Conservation (phyloP, 2,888 invertebrate species). For the Lasioglossum pauxillum region DNA sequence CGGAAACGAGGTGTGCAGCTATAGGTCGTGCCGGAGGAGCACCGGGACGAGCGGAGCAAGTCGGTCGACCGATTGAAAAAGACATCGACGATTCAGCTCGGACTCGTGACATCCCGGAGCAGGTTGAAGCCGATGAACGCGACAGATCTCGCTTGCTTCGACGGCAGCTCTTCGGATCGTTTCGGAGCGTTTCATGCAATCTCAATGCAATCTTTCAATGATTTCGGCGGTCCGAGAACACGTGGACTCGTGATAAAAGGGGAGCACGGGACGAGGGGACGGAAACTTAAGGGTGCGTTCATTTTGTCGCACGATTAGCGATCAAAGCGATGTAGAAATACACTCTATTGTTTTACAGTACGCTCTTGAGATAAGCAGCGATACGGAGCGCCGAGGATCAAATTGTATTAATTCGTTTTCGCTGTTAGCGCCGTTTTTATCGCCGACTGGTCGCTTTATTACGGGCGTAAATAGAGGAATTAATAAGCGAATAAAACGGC, state of each 20-base stretch:
- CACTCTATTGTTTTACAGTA: background rate
- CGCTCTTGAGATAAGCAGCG: background rate
- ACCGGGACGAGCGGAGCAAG: conserved; percentile 19
- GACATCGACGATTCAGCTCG: conserved; percentile 49
- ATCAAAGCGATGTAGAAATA: background rate
- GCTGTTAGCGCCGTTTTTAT: background rate
- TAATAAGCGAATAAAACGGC: background rate
- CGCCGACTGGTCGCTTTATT: background rate
- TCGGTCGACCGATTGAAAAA: conserved; percentile 59
- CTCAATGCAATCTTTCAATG: conserved; percentile 35
- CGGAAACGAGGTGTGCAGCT: background rate
- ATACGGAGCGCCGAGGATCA: background rate
- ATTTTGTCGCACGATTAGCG: background rate
- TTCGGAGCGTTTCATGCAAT: background rate
- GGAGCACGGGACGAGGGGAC: background rate
- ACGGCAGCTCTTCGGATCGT: background rate
- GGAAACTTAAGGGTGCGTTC: background rate
- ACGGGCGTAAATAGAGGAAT: background rate
- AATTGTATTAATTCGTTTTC: background rate
- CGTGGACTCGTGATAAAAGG: conserved; percentile 40
- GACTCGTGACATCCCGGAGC: conserved; percentile 42
- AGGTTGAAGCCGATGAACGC: conserved; percentile 49
- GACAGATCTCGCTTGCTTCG: conserved; percentile 24
- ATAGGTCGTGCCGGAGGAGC: background rate
- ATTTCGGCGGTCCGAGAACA: conserved; percentile 58